Conservation (phyloP, 1,140 invertebrate species). For the Zaprionus kolodkinae region DNA sequence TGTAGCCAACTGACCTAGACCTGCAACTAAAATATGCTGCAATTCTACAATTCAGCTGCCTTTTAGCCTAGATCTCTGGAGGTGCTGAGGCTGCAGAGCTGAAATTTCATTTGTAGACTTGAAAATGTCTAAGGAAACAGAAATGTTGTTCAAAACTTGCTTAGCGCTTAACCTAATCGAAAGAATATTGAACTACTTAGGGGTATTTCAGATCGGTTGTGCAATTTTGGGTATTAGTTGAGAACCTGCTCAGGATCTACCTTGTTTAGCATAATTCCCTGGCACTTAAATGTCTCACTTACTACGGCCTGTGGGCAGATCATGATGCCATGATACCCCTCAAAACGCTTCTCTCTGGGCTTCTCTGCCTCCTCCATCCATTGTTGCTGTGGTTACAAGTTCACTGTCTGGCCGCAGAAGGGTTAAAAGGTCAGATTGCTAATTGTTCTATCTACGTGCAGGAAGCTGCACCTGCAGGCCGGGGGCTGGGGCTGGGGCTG, state of each 20-base stretch:
- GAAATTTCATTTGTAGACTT: neutral
- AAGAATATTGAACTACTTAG: too few species aligned
- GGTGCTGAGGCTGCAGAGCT: neutral
- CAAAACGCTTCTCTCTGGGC: too few species aligned
- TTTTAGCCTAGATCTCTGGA: neutral
- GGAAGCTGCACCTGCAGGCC: conserved; percentile 10
- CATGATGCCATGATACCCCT: neutral
- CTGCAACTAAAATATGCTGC: too few species aligned
- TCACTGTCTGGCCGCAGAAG: conserved; percentile 61
- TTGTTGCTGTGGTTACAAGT: conserved; percentile 80
- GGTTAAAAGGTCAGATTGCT: conserved; percentile 82
- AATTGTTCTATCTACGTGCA: conserved; percentile 50
- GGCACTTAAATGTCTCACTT: conserved; percentile 33
- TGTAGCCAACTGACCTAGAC: too few species aligned
- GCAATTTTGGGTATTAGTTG: too few species aligned
- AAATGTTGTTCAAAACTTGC: neutral
- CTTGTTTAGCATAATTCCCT: conserved; percentile 24
- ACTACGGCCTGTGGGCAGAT: conserved; percentile 6
- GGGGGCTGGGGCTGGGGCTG: too few species aligned
- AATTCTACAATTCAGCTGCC: too few species aligned
- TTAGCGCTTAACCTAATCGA: too few species aligned
- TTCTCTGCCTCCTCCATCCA: too few species aligned
- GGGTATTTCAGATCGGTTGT: too few species aligned
- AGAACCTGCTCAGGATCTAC: too few species aligned
- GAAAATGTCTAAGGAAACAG: neutral